Evolutionary conservation across 2,797 vertebrate species (phyloP), one percentile per base, ranked within the genome.

Genomic region (Ctenosaura bakeri): DNA sequence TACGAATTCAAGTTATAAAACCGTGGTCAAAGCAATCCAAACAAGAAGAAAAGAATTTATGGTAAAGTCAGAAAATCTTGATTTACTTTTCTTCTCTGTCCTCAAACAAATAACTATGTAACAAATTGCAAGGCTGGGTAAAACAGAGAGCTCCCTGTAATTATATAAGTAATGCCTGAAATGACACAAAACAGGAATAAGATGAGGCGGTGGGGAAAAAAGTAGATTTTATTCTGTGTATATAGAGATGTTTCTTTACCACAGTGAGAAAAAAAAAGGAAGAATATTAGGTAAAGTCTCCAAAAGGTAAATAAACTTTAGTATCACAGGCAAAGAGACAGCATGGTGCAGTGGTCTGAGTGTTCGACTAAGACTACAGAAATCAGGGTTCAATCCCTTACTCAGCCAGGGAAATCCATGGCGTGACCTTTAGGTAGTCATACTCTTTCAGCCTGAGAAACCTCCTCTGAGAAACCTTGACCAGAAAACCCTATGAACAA

Each of bases 1-100:
- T 78, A 78, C 18, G 66, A 87, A 87, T 78, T 64, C 35, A 78
- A 46, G 6, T 50, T 16, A 35, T 77, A 78, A 87, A 78, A 59
- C 9, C 12, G 3, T 22, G 3, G 56, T 29, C 64, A 54, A 78
- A 46, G 6, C 14, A 38, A n/a, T 50, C 9, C n/a, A 35, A 78
- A 62, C 77, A 29, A 62, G 12, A 59, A 35, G 20, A 77, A 86
- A 59, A 38, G 52, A 87, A 64, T 54, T 18, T 66, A 38, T n/a
- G 29, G 24, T 42, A 24, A 86, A 59, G 18, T 6, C 35, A 35
- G 24, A 54, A 4, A 32, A 24, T 38, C n/a, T n/a, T n/a, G 46
- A 85, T 71, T 35, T 18, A 73, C 32, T n/a, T 84, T 4, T 62
- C 42, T 78, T n/a, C 29, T 87, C 52, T 84, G 64, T 59, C n/a